phyloP scores from a whole-genome alignment of 2,888 invertebrate genomes.

The Platerodrilus igneus region DNA sequence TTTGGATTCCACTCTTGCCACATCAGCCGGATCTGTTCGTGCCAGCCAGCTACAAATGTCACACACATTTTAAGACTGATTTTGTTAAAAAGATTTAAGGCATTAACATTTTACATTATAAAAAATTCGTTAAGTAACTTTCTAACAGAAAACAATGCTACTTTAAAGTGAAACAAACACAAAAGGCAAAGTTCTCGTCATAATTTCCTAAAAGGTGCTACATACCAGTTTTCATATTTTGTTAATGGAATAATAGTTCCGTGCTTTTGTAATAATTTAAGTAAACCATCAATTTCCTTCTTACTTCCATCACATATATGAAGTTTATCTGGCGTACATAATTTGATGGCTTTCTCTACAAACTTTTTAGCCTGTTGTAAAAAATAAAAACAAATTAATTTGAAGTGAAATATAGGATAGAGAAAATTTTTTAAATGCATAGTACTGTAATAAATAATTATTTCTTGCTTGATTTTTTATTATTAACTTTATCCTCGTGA shows the following conservation, averaged over 20 bases:
- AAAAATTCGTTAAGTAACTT: not conserved
- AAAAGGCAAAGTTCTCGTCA: too few relatives aligned
- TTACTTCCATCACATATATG: slow-evolving; percentile 93
- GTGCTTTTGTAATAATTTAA: slow-evolving; percentile 70
- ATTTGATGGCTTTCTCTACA: slow-evolving; percentile 72
- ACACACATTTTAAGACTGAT: slow-evolving; percentile 2
- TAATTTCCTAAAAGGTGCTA: slow-evolving; percentile 20
- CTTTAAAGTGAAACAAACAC: not conserved
- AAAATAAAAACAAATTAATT: too few relatives aligned
- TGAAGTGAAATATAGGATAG: too few relatives aligned
- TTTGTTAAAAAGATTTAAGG: slow-evolving; percentile 1
- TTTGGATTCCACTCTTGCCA: slow-evolving; percentile 93
- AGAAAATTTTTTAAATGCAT: too few relatives aligned
- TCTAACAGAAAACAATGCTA: not conserved
- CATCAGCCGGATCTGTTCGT: slow-evolving; percentile 94
- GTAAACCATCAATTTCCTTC: slow-evolving; percentile 69
- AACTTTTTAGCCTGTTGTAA: slow-evolving; percentile 56
- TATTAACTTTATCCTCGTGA: too few relatives aligned
- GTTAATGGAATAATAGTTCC: slow-evolving; percentile 76
- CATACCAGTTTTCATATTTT: slow-evolving; percentile 91
- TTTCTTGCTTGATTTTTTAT: too few relatives aligned
- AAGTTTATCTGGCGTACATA: slow-evolving; percentile 84
- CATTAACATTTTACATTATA: not conserved
- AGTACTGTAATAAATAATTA: too few relatives aligned
- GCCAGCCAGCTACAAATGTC: slow-evolving; percentile 73